These are phyloP conservation scores for Megalurothrips usitatus DNA, from an alignment of 2,888 invertebrate species.

Conservation along the genomic window DNA sequence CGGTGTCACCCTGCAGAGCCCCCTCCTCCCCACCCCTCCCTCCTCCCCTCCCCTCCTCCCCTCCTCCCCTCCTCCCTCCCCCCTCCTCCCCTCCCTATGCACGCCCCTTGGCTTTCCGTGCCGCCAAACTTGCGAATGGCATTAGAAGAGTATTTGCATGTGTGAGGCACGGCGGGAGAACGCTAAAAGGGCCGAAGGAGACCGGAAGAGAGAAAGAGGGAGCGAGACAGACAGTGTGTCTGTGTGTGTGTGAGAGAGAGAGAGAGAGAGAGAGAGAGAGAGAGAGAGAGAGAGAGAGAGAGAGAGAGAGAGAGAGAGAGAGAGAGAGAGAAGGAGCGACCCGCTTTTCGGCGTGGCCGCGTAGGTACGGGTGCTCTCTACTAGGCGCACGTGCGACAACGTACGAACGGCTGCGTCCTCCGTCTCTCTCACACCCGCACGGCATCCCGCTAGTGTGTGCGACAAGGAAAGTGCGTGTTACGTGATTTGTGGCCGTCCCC, in stretches of 20 bases:
- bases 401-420: too few species aligned
- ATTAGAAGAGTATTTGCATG: conserved; percentile 2
- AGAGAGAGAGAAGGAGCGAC: neutral
- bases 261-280: too few species aligned
- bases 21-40: neutral
- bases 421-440: too few species aligned
- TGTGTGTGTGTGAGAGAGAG: too few species aligned
- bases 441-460: too few species aligned
- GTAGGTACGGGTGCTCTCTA: too few species aligned
- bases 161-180: neutral
- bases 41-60: neutral
- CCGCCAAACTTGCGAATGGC: neutral
- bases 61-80: neutral
- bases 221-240: too few species aligned
- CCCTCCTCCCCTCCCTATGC: neutral
- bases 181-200: neutral
- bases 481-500: too few species aligned
- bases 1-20: neutral
- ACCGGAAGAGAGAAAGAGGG: neutral
- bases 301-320: neutral
- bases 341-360: too few species aligned
- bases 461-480: too few species aligned
- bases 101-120: neutral
- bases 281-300: too few species aligned
- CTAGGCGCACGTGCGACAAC: too few species aligned